These are phyloP conservation scores for Trematocara zebra DNA, from an alignment of 2,113 vertebrate genomes.

Conservation along the genomic window DNA sequence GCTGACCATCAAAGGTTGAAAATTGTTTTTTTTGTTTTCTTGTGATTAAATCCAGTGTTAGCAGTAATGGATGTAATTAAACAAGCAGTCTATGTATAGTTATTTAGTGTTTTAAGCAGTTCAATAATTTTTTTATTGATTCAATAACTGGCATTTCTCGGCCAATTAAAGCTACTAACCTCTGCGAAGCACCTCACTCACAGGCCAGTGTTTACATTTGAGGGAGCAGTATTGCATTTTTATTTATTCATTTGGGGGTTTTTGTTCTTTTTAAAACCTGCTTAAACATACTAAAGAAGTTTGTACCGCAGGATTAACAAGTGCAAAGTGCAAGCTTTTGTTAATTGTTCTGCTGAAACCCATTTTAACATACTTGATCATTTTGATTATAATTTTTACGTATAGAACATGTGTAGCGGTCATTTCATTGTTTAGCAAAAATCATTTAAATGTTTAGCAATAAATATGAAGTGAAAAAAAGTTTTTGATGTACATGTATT, in stretches of 20 bases:
- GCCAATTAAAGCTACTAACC: background rate
- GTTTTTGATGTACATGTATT: background rate
- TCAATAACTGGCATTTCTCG: background rate
- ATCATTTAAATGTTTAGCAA: background rate
- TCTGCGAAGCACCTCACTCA: background rate
- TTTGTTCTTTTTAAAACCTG: background rate
- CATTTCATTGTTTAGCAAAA: background rate
- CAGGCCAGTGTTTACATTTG: background rate
- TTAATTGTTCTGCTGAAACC: background rate
- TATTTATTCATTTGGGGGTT: background rate
- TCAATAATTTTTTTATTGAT: background rate
- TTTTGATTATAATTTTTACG: background rate
- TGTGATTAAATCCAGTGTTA: background rate
- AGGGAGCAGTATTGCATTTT: background rate
- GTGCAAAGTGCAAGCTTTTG: background rate
- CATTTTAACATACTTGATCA: background rate
- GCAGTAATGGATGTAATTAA: background rate
- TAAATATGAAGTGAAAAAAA: background rate
- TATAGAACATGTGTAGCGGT: background rate
- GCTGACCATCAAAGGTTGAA: background rate
- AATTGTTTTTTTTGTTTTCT: background rate
- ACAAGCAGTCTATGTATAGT: background rate
- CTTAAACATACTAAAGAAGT: background rate
- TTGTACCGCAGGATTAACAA: background rate
- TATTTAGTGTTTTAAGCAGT: background rate